phyloP scores from a whole-genome alignment of 2,888 invertebrate genomes.

The Agrotis segetum region DNA sequence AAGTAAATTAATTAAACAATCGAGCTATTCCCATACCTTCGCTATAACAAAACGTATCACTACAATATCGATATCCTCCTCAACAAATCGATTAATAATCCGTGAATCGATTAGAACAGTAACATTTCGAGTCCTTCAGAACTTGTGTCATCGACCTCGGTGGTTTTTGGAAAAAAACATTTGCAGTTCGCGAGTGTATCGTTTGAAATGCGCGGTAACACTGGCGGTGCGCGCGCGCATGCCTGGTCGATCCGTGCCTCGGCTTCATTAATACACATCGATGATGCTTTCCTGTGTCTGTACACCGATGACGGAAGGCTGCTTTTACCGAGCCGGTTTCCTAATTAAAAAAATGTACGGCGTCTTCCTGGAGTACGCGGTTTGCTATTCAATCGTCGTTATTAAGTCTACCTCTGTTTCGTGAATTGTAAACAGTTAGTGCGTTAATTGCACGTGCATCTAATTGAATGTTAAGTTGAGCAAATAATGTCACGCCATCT shows the following conservation, averaged over 20 bases:
- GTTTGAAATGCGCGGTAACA: conserved; percentile 84
- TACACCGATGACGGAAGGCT: conserved; percentile 86
- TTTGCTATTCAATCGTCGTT: conserved; percentile 57
- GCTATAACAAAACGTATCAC: conserved; percentile 62
- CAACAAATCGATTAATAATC: conserved; percentile 62
- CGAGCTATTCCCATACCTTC: conserved; percentile 37
- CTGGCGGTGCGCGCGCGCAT: conserved; percentile 81
- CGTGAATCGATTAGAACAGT: conserved; percentile 65
- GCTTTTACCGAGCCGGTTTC: conserved; percentile 88
- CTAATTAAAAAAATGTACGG: conserved; percentile 85
- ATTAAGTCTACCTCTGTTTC: conserved; percentile 55
- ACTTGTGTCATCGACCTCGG: conserved; percentile 78
- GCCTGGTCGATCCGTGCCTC: conserved; percentile 79
- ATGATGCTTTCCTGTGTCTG: conserved; percentile 88
- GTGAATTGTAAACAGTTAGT: conserved; percentile 57
- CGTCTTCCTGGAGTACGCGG: conserved; percentile 62
- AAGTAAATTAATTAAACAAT: conserved; percentile 42
- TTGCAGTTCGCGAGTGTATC: conserved; percentile 78
- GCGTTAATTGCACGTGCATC: conserved; percentile 58
- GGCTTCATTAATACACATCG: conserved; percentile 87
- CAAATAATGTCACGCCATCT: conserved; percentile 29
- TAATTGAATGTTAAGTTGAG: conserved; percentile 42
- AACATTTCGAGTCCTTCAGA: conserved; percentile 63
- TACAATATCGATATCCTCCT: conserved; percentile 65
- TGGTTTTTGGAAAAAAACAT: conserved; percentile 69